A percentile compares a stretch with the other conserved stretches of the same genome.
These are phyloP conservation scores for Oscheius onirici DNA, from an alignment of 2,888 invertebrate species.

Conservation along the genomic window DNA sequence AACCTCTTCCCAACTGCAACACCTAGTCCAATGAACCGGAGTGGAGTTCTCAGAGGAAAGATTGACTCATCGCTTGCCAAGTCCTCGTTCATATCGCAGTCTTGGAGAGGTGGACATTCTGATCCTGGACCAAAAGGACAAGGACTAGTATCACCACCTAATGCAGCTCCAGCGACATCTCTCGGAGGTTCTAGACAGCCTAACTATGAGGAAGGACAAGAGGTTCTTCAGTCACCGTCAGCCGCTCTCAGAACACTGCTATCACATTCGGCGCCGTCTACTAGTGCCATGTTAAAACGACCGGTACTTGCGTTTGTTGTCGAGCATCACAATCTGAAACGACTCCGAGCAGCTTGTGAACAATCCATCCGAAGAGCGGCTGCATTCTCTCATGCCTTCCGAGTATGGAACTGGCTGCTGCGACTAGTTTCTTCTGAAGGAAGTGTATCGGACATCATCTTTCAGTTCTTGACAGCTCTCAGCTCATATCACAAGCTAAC, in stretches of 20 bases:
- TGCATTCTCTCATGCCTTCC: constrained; percentile 66
- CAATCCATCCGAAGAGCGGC: constrained; percentile 81
- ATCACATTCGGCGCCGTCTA: constrained; percentile 48
- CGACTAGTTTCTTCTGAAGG: constrained; percentile 74
- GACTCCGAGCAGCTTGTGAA: constrained; percentile 85
- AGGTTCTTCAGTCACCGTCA: constrained; percentile 59
- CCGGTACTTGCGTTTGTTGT: constrained; percentile 89
- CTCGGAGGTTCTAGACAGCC: constrained; percentile 31
- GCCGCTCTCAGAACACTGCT: constrained; percentile 58
- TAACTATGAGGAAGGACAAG: not conserved
- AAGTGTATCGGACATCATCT: constrained; percentile 89
- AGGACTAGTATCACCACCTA: constrained; percentile 42
- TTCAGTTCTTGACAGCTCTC: constrained; percentile 73
- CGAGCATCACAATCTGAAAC: constrained; percentile 65
- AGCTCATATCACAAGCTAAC: constrained; percentile 58
- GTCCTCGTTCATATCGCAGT: constrained; percentile 43
- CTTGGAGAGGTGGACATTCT: constrained; percentile 64
- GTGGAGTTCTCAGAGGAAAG: constrained; percentile 27
- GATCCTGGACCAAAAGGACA: constrained; percentile 65
- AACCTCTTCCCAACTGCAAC: constrained; percentile 61
- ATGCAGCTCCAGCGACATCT: constrained; percentile 37
- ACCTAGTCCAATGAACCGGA: constrained; percentile 47
- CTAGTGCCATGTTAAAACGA: constrained; percentile 76
- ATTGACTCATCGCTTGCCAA: constrained; percentile 33
- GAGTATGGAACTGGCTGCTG: constrained; percentile 93